phyloP scores from a whole-genome alignment of 1,140 invertebrate species.

The Oncopodura yosiiana region DNA sequence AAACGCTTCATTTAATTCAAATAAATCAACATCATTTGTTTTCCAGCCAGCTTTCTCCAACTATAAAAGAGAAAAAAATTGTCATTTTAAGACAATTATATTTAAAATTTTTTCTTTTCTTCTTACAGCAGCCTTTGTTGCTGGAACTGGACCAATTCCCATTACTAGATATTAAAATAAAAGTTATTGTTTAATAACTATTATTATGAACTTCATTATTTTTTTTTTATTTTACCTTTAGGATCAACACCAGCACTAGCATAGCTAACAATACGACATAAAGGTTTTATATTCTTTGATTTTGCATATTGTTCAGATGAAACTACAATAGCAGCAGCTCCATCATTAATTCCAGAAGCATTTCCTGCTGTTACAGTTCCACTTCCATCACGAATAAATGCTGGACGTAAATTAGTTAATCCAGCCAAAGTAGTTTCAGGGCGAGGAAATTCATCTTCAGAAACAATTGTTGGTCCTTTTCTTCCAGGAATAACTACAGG shows the following conservation, averaged over 20 bases:
- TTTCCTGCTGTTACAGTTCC: conserved; percentile 71
- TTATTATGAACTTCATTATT: too few species aligned
- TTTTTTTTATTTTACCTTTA: too few species aligned
- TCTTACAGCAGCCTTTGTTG: conserved; percentile 55
- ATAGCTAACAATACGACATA: conserved; percentile 58
- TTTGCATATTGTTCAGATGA: conserved; percentile 50
- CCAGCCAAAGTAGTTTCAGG: conserved; percentile 49
- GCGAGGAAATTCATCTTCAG: conserved; percentile 59
- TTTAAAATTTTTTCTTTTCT: background rate
- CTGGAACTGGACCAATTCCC: conserved; percentile 64
- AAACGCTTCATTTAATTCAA: conserved; percentile 82
- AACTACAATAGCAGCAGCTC: conserved; percentile 68
- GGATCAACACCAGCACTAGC: conserved; percentile 61
- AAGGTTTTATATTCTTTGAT: conserved; percentile 43
- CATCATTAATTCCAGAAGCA: conserved; percentile 75
- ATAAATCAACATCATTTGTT: conserved; percentile 73
- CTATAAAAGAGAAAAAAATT: conserved; percentile 43
- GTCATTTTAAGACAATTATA: conserved; percentile 8
- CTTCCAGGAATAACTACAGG: conserved; percentile 48
- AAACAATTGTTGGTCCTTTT: conserved; percentile 44
- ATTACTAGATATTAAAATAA: too few species aligned
- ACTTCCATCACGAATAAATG: conserved; percentile 50
- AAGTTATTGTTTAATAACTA: too few species aligned
- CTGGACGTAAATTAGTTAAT: conserved; percentile 52
- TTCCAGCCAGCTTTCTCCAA: conserved; percentile 66